Base-by-base conservation (phyloP, 2,113 vertebrate genomes). In the Osmerus mordax region DNA sequence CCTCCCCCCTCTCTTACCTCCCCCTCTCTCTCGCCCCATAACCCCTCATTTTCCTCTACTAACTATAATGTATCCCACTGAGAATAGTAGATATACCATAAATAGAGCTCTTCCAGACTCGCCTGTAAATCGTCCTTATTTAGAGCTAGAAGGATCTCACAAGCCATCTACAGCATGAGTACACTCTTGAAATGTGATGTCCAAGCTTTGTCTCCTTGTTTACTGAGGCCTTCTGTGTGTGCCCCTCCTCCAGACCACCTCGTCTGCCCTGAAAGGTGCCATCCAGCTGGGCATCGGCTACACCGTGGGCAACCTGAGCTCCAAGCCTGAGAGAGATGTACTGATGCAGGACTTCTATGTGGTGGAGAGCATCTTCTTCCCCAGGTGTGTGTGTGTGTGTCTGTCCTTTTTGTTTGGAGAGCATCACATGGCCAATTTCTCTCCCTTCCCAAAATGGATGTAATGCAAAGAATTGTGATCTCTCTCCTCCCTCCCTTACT, bases 261-360 rank as follows among this genome's bases (percentile, higher is more conserved):
- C 97, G 1, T 96, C 97, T 59, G 97, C 97, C 4, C 92, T 99
- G 87, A 97, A 95, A 88, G 97, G 97, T 0, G 95, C 97, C 87
- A 98, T 99, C 87, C 97, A 99, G 90, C 89, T 99, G 29, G 97
- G 97, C 4, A 99, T 99, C 15, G 97, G 97, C 60, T 99, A 98
- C 77, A 99, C 96, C 0, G 97, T 99, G 1, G 97, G 97, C 71
- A 98, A 99, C 83, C 93, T 99, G 84, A 99, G 95, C 91, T 98
- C 97, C 82, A 99, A 99, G 84, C 96, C 97, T 0, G 97, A 99
- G 86, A 92, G 97, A 0, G 97, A 99, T n/a, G 97, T 99, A 67
- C 90, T 99, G 75, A 98, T 99, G 97, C 97, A 99, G 80, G 97
- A 99, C 86, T 99, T 99, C 87, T 99, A 98, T 0, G 94, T 99